Conservation (phyloP, 2,888 invertebrate genomes). For the Luperina testacea region DNA sequence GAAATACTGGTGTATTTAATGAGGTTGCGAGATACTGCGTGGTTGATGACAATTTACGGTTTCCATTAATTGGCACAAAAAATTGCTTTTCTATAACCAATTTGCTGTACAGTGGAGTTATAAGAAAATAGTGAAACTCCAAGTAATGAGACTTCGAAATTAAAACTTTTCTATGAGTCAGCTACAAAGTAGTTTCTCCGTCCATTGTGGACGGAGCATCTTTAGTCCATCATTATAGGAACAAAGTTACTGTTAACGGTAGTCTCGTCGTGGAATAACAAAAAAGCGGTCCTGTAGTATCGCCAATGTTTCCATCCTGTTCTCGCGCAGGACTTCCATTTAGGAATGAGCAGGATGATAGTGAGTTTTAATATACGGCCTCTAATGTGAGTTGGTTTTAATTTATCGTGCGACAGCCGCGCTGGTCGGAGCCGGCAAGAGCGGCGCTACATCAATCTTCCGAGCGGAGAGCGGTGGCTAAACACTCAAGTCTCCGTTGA, state of each 20-base stretch:
- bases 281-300: conserved; percentile 85
- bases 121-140: conserved; percentile 37
- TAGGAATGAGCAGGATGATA: conserved; percentile 81
- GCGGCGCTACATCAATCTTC: conserved; percentile 87
- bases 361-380: conserved; percentile 81
- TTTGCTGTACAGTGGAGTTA: conserved; percentile 12
- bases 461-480: conserved; percentile 74
- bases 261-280: conserved; percentile 83
- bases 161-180: conserved; percentile 65
- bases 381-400: conserved; percentile 87
- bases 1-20: conserved; percentile 83
- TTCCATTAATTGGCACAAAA: conserved; percentile 42
- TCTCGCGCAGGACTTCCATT: conserved; percentile 74
- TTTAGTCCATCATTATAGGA: conserved; percentile 82
- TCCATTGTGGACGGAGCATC: conserved; percentile 71
- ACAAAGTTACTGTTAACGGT: conserved; percentile 86
- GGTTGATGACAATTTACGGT: conserved; percentile 48
- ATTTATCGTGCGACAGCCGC: conserved; percentile 89
- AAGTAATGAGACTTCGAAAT: conserved; percentile 49
- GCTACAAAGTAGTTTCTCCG: conserved; percentile 62
- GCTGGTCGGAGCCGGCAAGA: conserved; percentile 78
- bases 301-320: conserved; percentile 80
- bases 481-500: conserved; percentile 72
- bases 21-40: conserved; percentile 65
- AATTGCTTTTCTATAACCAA: conserved; percentile 29